A percentile compares a stretch with the other conserved stretches of the same genome.
These are phyloP conservation scores for Oceanodroma leucorhoa DNA, from an alignment of 2,797 vertebrate genomes.

Conservation along the genomic window DNA sequence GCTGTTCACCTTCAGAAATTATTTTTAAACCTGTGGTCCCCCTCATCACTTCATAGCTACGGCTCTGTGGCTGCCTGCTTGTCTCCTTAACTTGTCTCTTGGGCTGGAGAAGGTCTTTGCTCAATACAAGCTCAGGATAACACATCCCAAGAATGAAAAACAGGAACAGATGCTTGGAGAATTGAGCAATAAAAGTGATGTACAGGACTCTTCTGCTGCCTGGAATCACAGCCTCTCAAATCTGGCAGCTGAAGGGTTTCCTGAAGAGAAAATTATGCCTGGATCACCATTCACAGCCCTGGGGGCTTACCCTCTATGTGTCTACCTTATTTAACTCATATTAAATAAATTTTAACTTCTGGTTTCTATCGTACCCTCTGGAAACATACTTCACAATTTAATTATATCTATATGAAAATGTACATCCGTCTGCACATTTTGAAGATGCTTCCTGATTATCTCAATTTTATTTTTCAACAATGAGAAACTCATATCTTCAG, in stretches of 20 bases:
- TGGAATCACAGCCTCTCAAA: not conserved
- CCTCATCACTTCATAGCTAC: not conserved
- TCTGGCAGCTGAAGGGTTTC: not conserved
- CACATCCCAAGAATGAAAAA: not conserved
- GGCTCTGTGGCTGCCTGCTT: not conserved
- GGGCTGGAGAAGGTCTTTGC: not conserved
- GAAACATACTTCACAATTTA: not conserved
- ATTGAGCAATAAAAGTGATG: not conserved
- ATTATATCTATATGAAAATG: not conserved
- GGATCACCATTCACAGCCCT: not conserved
- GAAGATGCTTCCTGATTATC: not conserved
- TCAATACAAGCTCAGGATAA: not conserved
- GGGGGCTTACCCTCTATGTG: not conserved
- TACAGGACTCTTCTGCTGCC: not conserved
- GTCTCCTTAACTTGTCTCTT: not conserved
- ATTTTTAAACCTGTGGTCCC: not conserved
- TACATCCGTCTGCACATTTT: not conserved
- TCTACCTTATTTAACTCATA: not conserved
- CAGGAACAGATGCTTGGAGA: not conserved
- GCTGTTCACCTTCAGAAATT: not conserved
- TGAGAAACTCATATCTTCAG: not conserved
- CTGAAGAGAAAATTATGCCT: not conserved
- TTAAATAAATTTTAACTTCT: not conserved
- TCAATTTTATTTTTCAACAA: not conserved
- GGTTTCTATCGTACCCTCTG: not conserved